Percentiles rank a stretch among this genome's conserved stretches.
These are phyloP conservation scores for Phyto melanocephala DNA, from an alignment of 2,888 invertebrate genomes.

Conservation along the genomic window DNA sequence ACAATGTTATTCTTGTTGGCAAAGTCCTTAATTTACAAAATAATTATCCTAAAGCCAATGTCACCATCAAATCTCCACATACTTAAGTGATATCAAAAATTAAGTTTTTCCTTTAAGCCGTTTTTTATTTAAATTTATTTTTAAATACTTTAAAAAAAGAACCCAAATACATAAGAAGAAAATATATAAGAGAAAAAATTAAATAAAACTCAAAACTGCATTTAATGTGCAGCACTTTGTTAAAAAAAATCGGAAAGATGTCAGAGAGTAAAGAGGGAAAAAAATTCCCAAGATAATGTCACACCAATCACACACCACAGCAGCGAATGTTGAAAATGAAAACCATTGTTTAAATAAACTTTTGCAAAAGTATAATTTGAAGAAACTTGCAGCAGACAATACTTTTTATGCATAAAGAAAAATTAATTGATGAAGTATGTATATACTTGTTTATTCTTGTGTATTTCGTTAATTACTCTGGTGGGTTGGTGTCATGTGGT, in stretches of 20 bases:
- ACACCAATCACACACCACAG: neutral
- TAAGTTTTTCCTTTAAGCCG: neutral
- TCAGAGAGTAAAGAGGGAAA: neutral
- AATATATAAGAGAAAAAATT: no score
- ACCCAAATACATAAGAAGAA: neutral
- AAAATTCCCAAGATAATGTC: neutral
- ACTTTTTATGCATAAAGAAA: neutral
- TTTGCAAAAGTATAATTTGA: conserved; percentile 21
- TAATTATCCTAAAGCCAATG: neutral
- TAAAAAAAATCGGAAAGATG: neutral
- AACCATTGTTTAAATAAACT: conserved; percentile 22
- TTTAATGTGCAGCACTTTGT: neutral
- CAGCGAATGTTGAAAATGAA: neutral
- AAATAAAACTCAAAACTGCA: neutral
- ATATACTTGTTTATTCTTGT: neutral
- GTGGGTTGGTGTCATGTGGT: conserved; percentile 14
- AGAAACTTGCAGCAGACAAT: neutral
- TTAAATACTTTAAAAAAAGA: neutral
- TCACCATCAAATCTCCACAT: neutral
- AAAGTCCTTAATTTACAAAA: neutral
- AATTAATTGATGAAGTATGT: conserved; percentile 40
- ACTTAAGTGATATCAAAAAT: conserved; percentile 3
- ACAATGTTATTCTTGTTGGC: neutral
- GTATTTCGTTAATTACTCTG: neutral
- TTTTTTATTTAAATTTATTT: neutral